A percentile compares a stretch with the other conserved stretches of the same genome.
These are phyloP conservation scores for Ardeotis arabs DNA, from an alignment of 2,113 vertebrate species.

Conservation along the genomic window DNA sequence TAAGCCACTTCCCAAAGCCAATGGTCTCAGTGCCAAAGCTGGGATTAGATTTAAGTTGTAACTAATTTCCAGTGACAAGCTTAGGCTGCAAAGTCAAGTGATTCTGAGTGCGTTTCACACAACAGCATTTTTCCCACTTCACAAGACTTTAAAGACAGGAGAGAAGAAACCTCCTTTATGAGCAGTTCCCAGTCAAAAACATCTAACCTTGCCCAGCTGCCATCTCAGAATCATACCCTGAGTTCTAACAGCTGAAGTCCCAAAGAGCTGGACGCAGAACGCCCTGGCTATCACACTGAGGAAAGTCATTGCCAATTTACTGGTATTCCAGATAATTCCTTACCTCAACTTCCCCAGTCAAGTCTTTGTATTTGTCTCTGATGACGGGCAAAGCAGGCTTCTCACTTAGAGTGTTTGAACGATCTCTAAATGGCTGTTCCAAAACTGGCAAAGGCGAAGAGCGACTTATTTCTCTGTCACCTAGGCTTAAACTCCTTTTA, in stretches of 20 bases:
- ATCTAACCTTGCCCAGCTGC: neutral
- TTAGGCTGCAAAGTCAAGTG: neutral
- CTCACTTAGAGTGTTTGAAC: slow-evolving; percentile 93
- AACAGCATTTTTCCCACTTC: neutral
- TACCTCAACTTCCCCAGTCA: slow-evolving; percentile 98
- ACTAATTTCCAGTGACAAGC: slow-evolving; percentile 13
- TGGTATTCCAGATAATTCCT: neutral
- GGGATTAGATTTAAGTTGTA: neutral
- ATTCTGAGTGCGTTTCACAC: neutral
- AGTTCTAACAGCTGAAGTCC: accelerated
- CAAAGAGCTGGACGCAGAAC: neutral
- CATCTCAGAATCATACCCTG: neutral
- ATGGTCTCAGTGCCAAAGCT: neutral
- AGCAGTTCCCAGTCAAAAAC: neutral
- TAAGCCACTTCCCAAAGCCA: neutral
- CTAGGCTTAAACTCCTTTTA: slow-evolving; percentile 95
- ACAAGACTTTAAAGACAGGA: neutral
- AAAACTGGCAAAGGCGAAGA: slow-evolving; percentile 81
- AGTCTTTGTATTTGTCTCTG: slow-evolving; percentile 98
- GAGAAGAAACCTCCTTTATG: neutral
- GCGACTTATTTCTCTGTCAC: slow-evolving; percentile 91
- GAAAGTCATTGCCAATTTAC: neutral
- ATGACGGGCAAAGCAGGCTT: slow-evolving; percentile 92
- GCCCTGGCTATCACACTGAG: neutral
- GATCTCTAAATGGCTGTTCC: slow-evolving; percentile 91